Percentiles rank a stretch among this genome's conserved stretches.
Conservation (phyloP, 2,888 invertebrate genomes). For the Andrena haemorrhoa region DNA sequence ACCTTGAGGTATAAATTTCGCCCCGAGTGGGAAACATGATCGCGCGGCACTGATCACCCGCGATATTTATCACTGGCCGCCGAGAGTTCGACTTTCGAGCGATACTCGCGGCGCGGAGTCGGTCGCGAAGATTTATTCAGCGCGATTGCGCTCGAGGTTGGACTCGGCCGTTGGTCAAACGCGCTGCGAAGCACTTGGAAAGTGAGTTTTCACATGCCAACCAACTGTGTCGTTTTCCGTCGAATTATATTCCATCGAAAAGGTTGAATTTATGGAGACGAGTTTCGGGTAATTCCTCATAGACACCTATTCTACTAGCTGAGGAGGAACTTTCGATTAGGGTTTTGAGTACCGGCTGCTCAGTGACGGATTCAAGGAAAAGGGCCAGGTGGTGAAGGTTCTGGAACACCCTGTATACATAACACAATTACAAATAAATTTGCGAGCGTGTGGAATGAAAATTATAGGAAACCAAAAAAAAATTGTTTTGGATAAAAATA, state of each 20-base stretch:
- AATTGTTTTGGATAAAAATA: too few relatives aligned
- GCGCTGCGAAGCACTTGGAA: neutral
- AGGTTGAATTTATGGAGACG: neutral
- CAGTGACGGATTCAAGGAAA: too few relatives aligned
- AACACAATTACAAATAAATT: too few relatives aligned
- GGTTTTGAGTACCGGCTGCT: too few relatives aligned
- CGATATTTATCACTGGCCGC: conserved; percentile 47
- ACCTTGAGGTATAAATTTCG: conserved; percentile 56
- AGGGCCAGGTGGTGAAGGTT: too few relatives aligned
- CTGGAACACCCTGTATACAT: too few relatives aligned
- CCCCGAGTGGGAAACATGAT: conserved; percentile 37
- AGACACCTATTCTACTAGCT: neutral
- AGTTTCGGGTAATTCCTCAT: neutral
- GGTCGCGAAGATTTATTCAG: conserved; percentile 43
- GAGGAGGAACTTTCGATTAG: neutral
- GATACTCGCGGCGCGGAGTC: conserved; percentile 14
- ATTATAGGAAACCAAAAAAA: too few relatives aligned
- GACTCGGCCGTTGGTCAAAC: neutral
- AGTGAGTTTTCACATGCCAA: neutral
- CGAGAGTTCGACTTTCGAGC: conserved; percentile 54
- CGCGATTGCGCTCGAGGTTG: conserved; percentile 13
- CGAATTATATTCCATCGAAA: conserved; percentile 4
- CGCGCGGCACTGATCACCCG: conserved; percentile 23
- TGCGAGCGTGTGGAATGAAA: too few relatives aligned
- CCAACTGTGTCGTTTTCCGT: conserved; percentile 13